Conservation (phyloP, 35 echinoderm and acorn worm species). For the Stichopus chloronotus region DNA sequence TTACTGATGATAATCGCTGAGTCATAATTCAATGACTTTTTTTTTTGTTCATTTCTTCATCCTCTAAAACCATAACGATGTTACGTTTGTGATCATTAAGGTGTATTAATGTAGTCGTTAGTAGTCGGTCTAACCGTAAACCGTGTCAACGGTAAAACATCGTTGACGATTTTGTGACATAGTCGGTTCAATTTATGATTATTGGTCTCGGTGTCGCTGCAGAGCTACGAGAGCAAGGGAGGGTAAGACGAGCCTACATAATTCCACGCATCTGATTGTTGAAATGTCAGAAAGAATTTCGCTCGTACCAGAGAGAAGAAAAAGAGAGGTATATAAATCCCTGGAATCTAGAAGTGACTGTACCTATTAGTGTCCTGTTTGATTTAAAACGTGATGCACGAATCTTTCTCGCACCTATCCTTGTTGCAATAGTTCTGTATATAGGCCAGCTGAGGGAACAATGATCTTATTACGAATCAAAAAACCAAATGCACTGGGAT, state of each 20-base stretch:
- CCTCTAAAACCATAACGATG: too few relatives aligned
- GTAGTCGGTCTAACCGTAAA: neutral
- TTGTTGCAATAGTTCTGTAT: too few relatives aligned
- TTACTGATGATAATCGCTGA: too few relatives aligned
- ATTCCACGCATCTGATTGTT: neutral
- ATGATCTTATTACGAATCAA: too few relatives aligned
- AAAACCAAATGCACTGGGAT: too few relatives aligned
- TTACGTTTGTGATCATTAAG: neutral
- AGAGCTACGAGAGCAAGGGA: neutral
- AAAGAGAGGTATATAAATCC: neutral
- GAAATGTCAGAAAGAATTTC: conserved; percentile 10
- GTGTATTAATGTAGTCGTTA: neutral
- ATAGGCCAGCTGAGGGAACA: too few relatives aligned
- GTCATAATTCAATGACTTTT: too few relatives aligned
- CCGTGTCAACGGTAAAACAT: neutral
- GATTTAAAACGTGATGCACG: neutral
- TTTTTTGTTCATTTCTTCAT: too few relatives aligned
- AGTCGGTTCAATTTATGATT: neutral
- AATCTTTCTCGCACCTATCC: too few relatives aligned
- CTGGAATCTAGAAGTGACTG: neutral
- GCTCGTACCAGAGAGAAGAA: neutral
- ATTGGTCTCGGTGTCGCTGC: too few relatives aligned
- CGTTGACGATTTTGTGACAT: neutral
- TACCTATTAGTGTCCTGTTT: neutral
- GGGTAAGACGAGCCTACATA: neutral